Evolutionary conservation across 2,888 invertebrate genomes (phyloP).

Genomic region (Trichogramma dendrolimi): DNA sequence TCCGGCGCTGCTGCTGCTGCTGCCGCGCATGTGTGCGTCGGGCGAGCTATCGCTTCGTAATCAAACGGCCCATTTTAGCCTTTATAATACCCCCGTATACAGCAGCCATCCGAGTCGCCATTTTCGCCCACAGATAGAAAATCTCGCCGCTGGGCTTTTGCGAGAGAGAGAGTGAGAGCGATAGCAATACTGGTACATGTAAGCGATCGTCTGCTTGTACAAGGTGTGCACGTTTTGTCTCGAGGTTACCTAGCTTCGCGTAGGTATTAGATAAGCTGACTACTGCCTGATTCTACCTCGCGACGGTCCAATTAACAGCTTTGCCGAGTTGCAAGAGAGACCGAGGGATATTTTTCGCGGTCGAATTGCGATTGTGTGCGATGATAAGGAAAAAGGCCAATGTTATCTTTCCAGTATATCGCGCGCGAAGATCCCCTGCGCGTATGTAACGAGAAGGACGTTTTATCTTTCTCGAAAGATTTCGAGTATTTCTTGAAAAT

Average conservation of each 20-base stretch:
- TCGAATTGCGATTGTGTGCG: constrained; percentile 10
- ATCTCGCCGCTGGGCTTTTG: constrained; percentile 42
- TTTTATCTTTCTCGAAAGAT: no score
- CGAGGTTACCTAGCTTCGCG: constrained; percentile 13
- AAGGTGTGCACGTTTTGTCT: constrained; percentile 1
- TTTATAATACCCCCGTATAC: constrained; percentile 35
- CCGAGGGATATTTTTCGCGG: neutral
- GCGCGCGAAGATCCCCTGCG: no score
- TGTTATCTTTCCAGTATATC: constrained; percentile 7
- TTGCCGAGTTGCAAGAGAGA: constrained; percentile 16
- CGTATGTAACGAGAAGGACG: no score
- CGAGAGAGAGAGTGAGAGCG: neutral
- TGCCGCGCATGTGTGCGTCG: constrained; percentile 31
- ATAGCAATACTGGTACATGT: neutral
- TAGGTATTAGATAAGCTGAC: constrained; percentile 26
- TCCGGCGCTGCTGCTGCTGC: neutral
- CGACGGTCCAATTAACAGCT: constrained; percentile 25
- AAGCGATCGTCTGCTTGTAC: neutral
- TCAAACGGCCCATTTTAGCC: constrained; percentile 52
- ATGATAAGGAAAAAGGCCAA: constrained; percentile 3
- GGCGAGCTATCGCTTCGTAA: constrained; percentile 50
- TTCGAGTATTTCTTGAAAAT: no score
- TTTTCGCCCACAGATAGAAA: constrained; percentile 37
- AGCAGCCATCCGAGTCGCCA: constrained; percentile 23
- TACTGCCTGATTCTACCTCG: neutral